These are phyloP conservation scores for Aldrovandia affinis DNA, from an alignment of 2,797 vertebrate genomes.

Conservation along the genomic window DNA sequence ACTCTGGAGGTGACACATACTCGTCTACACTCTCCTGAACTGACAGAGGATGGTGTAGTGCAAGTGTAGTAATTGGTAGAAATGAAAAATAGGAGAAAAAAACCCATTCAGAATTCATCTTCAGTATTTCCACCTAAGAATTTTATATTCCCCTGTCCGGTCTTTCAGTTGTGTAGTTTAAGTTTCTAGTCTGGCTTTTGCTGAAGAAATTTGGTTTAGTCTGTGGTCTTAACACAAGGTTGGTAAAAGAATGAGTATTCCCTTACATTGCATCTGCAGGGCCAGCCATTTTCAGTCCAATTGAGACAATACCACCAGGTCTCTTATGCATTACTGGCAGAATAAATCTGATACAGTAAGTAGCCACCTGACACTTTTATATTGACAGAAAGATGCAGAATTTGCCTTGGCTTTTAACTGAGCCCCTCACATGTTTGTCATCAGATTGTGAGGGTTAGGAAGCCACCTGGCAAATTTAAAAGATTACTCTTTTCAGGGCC, in stretches of 20 bases:
- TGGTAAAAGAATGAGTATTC: neutral
- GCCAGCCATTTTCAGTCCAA: neutral
- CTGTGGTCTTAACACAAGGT: too few relatives aligned
- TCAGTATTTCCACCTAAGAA: too few relatives aligned
- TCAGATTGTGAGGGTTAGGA: slow-evolving; percentile 55
- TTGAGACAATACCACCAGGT: neutral
- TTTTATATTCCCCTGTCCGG: too few relatives aligned
- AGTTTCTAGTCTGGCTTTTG: too few relatives aligned
- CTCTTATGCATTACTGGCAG: neutral
- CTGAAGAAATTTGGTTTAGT: too few relatives aligned
- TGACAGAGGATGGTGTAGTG: too few relatives aligned
- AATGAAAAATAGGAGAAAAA: too few relatives aligned
- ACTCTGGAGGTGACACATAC: too few relatives aligned
- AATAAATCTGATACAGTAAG: slow-evolving; percentile 47
- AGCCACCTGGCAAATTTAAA: slow-evolving; percentile 50
- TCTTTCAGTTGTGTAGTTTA: too few relatives aligned
- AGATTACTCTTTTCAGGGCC: slow-evolving; percentile 45
- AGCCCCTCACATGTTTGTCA: slow-evolving; percentile 44
- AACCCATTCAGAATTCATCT: too few relatives aligned
- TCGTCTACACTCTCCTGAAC: too few relatives aligned
- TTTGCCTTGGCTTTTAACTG: slow-evolving; percentile 36
- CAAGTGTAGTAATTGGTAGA: too few relatives aligned
- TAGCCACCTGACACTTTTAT: slow-evolving; percentile 45
- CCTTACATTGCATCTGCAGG: neutral
- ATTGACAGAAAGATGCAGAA: slow-evolving; percentile 39